Evolutionary conservation across 2,113 vertebrate genomes (phyloP).

Genomic region (Emydura subglobosa): DNA sequence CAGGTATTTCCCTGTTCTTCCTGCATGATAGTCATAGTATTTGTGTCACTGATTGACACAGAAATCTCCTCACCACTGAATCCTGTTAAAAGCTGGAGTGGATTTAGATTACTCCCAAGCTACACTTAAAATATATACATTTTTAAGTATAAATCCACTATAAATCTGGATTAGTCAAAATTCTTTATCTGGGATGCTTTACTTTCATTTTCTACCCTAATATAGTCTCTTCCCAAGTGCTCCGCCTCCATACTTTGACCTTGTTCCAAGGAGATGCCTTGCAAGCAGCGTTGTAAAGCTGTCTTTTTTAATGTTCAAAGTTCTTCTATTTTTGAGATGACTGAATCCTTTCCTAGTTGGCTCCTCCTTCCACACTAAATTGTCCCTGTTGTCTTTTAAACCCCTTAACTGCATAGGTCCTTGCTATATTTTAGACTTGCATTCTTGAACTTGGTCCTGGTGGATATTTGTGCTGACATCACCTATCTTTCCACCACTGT

Average conservation of each 20-base stretch:
- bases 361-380: not conserved
- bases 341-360: not conserved
- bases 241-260: not conserved
- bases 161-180: not conserved
- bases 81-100: not conserved
- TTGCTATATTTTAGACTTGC: not conserved
- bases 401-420: not conserved
- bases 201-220: slow-evolving; percentile 6
- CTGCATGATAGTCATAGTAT: not conserved
- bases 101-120: slow-evolving; percentile 30
- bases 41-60: not conserved
- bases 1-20: slow-evolving; percentile 79
- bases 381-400: not conserved
- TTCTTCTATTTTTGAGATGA: slow-evolving; percentile 18
- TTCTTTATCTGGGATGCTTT: slow-evolving; percentile 31
- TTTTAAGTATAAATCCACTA: not conserved
- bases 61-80: not conserved
- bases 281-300: slow-evolving; percentile 6
- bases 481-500: not conserved
- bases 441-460: not conserved
- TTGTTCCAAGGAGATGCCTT: slow-evolving; percentile 16
- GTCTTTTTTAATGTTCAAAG: not conserved
- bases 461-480: not conserved
- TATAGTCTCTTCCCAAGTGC: not conserved
- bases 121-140: not conserved